Evolutionary conservation across 2,113 vertebrate species (phyloP).

Genomic region (Promerops cafer): DNA sequence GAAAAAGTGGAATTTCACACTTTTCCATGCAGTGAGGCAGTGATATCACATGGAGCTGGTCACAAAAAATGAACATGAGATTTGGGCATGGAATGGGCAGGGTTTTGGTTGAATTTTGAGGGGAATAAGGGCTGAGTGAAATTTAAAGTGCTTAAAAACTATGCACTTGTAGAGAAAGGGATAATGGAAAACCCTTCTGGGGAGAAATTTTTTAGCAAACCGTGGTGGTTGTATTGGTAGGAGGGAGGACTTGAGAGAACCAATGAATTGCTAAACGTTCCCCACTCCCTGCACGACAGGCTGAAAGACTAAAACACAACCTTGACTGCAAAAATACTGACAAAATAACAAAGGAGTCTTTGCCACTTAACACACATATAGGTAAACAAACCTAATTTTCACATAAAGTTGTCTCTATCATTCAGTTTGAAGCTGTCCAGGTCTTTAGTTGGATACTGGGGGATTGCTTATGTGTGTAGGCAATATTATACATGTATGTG

Average conservation of each 20-base stretch:
- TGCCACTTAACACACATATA: not conserved
- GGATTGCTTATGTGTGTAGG: not conserved
- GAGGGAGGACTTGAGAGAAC: not conserved
- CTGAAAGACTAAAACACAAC: not conserved
- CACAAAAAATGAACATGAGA: not conserved
- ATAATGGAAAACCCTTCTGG: not conserved
- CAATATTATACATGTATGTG: not conserved
- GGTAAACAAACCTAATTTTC: not conserved
- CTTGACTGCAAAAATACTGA: not conserved
- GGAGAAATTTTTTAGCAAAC: not conserved
- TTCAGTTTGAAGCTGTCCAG: not conserved
- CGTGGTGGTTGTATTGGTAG: not conserved
- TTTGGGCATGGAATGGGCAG: not conserved
- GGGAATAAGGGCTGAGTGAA: not conserved
- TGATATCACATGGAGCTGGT: not conserved
- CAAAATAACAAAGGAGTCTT: not conserved
- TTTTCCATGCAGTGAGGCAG: not conserved
- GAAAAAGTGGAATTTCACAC: not conserved
- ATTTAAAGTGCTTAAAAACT: not conserved
- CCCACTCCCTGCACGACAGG: fast-evolving
- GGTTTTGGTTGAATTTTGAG: not conserved
- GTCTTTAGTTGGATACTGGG: not conserved
- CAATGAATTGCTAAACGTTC: not conserved
- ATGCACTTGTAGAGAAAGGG: not conserved
- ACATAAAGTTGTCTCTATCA: not conserved